Base-by-base conservation (phyloP, 2,113 vertebrate species). In the Pungitius pungitius region DNA sequence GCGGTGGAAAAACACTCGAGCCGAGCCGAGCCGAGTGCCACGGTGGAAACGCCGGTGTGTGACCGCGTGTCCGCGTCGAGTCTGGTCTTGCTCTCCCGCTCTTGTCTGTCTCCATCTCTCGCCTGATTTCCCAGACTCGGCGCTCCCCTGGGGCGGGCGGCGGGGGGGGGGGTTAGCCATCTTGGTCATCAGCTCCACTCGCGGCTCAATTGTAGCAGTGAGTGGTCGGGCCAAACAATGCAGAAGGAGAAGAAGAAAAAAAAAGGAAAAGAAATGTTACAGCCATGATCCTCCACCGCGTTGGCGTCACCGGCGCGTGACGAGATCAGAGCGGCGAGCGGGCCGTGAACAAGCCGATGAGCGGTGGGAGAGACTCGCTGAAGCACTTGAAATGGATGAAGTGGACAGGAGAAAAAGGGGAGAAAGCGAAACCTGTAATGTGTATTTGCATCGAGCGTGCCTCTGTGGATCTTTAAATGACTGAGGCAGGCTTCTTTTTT, bases 121-220 rank as follows among this genome's bases (percentile, higher is more conserved):
- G 87, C 92, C 86, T 90, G 90, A 90, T 87, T 91, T 89, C 87
- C 85, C 86, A 89, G 85, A 88, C 83, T 87, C 62, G 73, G 69
- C 6, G 47, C 87, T 86, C 90, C 83, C 85, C 81, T 61, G 88
- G 90, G 88, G 90, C 2, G 5, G 30, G 30, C 2, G 5, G 30
- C 2, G 30, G 2, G 30, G 30, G 30, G 30, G 30, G 88, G 90
- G 88, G 90, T 90, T 73, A 85, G 82, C 87, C 88, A 88, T 90
- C 89, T 88, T 87, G 89, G 84, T 88, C 89, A 90, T 88, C 87
- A 90, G 85, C 80, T 90, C 89, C 85, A 82, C 81, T 90, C 77
- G 87, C 80, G 85, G 90, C 88, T 93, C 93, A 92, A 93, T 91
- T 92, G 86, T 90, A 92, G 83, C 89, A 90, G 90, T 85, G 87